A percentile compares a stretch with the other conserved stretches of the same genome.
Evolutionary conservation across 2,888 invertebrate species (phyloP).

Genomic region (Scaptomyza caliginosa): DNA sequence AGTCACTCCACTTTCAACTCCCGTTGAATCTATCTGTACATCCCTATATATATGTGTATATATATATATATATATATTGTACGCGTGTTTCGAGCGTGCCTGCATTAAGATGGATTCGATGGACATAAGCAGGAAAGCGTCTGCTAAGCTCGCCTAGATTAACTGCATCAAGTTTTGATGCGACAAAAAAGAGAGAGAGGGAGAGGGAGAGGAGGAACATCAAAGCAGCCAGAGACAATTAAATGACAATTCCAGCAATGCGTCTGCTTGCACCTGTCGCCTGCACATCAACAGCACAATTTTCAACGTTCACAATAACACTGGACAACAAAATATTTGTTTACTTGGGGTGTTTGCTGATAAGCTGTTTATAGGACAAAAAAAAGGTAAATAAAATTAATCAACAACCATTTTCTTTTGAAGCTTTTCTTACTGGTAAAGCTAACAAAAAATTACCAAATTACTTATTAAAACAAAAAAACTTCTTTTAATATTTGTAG

Average conservation of each 20-base stretch:
- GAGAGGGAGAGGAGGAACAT: too few species aligned
- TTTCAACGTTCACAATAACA: slow-evolving; percentile 48
- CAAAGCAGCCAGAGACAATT: slow-evolving; percentile 60
- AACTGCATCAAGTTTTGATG: slow-evolving; percentile 47
- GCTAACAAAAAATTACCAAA: too few species aligned
- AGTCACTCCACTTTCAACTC: too few species aligned
- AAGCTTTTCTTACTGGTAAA: too few species aligned
- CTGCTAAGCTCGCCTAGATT: slow-evolving; percentile 47
- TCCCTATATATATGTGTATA: too few species aligned
- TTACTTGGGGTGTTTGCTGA: not conserved
- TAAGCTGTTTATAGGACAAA: too few species aligned
- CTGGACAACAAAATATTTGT: slow-evolving; percentile 6
- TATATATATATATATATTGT: too few species aligned
- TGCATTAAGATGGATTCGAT: slow-evolving; percentile 36
- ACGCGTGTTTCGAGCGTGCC: slow-evolving; percentile 15
- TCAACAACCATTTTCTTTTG: too few species aligned
- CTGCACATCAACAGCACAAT: slow-evolving; percentile 56
- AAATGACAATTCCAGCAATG: slow-evolving; percentile 66
- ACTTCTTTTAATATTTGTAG: too few species aligned
- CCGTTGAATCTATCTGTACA: too few species aligned
- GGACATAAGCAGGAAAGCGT: slow-evolving; percentile 25
- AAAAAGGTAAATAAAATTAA: too few species aligned
- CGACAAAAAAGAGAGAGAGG: slow-evolving; percentile 2
- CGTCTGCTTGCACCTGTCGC: slow-evolving; percentile 68
- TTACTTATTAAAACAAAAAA: too few species aligned